Evolutionary conservation across 2,888 invertebrate species (phyloP), one percentile per base, ranked within the genome.

Genomic region (Eubasilissa splendida): DNA sequence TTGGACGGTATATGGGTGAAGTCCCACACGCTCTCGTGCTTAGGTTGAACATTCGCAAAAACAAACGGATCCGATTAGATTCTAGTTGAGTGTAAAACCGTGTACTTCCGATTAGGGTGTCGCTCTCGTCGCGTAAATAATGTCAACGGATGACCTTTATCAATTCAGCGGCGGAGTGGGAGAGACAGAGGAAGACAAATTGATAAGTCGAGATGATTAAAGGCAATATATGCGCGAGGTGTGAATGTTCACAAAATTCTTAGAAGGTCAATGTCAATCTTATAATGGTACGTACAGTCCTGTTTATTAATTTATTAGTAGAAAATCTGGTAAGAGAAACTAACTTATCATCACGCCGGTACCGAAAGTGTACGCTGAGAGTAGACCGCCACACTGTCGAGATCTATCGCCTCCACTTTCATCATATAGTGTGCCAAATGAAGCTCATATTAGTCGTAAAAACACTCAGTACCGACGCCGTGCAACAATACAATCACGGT

Each of bases 11-110:
- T 77, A 81, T 81, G 77, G 77, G 81, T 75, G 74, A 81, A 81
- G 60, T 22, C 4, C n/a, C 75, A 66, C 77, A 81, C 80, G 80
- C n/a, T 80, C 80, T 42, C 50, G 54, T 68, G 54, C 54, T 22
- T 31, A 33, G 70, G 42, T 56, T 59, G 31, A 75, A 66, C 63
- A 60, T 59, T 77, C 66, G 77, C 80, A 63, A 82, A 82, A 80
- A 73, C 80, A 80, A 77, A 77, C 73, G 79, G 65, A 68, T 80
- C 75, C 70, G 80, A 82, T 80, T 80, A 80, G 80, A 80, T 80
- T 80, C 80, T 79, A 73, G 68, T 56, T 80, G 82, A 82, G 82
- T 82, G 82, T 80, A 78, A 76, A 82, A 82, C 78, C 82, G 79
- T 82, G 82, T 80, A 76, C 63, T 76, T 78, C 78, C 82, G 80